Conservation (phyloP, 2,797 vertebrate genomes). For the Microchirus variegatus region DNA sequence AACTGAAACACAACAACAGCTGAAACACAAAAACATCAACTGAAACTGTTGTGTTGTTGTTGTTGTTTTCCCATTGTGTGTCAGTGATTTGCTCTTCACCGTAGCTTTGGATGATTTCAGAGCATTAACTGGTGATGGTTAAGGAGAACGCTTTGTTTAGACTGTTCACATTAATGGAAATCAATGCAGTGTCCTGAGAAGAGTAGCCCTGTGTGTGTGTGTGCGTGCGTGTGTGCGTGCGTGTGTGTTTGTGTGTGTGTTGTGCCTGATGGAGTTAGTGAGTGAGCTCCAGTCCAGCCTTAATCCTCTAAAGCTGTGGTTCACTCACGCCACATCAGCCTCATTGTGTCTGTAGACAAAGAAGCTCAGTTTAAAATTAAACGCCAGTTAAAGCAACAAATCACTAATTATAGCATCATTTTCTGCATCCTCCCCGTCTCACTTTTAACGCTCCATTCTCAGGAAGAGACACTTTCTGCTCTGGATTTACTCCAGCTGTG, state of each 20-base stretch:
- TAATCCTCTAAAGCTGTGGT: slow-evolving; percentile 78
- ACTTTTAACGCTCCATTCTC: slow-evolving; percentile 38
- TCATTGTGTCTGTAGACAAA: slow-evolving; percentile 77
- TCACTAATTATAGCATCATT: slow-evolving; percentile 73
- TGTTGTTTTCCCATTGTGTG: too few relatives aligned
- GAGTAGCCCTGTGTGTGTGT: not conserved
- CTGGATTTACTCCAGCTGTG: slow-evolving; percentile 22
- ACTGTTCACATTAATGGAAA: too few relatives aligned
- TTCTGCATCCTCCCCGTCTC: slow-evolving; percentile 20
- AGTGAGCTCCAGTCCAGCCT: slow-evolving; percentile 66
- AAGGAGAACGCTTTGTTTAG: too few relatives aligned
- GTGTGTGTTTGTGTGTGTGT: slow-evolving; percentile 34
- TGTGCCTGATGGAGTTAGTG: slow-evolving; percentile 40
- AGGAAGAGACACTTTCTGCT: slow-evolving; percentile 15
- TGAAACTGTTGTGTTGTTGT: too few relatives aligned
- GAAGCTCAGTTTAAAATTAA: slow-evolving; percentile 71
- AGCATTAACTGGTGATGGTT: too few relatives aligned
- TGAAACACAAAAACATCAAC: too few relatives aligned
- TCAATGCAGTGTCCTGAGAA: too few relatives aligned
- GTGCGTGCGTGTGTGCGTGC: slow-evolving; percentile 18
- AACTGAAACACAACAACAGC: too few relatives aligned
- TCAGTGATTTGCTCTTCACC: too few relatives aligned
- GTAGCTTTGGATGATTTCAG: too few relatives aligned
- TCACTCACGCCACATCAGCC: slow-evolving; percentile 74
- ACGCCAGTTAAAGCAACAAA: slow-evolving; percentile 73